Evolutionary conservation across 2,113 vertebrate species (phyloP).

Genomic region (Brienomyrus brachyistius): DNA sequence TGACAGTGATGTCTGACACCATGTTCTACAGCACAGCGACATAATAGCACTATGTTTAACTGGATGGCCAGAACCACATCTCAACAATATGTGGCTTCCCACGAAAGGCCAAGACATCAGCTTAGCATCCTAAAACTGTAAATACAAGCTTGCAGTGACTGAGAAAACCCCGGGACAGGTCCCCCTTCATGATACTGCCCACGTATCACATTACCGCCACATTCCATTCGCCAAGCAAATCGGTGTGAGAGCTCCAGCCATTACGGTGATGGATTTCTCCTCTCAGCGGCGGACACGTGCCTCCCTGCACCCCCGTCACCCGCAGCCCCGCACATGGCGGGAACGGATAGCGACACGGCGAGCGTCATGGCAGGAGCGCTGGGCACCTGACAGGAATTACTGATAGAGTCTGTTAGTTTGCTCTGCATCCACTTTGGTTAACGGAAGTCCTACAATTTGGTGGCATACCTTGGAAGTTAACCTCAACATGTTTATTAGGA

Average conservation of each 20-base stretch:
- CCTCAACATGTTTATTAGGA: not conserved
- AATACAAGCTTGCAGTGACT: slow-evolving; percentile 18
- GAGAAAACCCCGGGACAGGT: slow-evolving; percentile 6
- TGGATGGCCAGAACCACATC: not conserved
- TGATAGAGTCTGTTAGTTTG: not conserved
- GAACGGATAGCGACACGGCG: not conserved
- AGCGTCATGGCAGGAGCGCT: not conserved
- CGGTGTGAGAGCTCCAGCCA: slow-evolving; percentile 29
- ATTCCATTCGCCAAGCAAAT: slow-evolving; percentile 26
- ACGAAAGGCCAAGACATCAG: not conserved
- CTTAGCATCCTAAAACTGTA: slow-evolving; percentile 24
- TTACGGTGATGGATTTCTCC: slow-evolving; percentile 42
- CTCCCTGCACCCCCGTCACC: not conserved
- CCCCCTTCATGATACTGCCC: slow-evolving; percentile 37
- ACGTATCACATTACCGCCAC: slow-evolving; percentile 32
- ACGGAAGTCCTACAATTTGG: not conserved
- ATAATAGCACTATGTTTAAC: not conserved
- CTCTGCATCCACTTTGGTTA: not conserved
- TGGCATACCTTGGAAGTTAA: not conserved
- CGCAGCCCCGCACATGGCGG: not conserved
- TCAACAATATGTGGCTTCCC: not conserved
- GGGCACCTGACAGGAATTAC: not conserved
- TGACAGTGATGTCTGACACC: not conserved
- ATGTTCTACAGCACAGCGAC: not conserved
- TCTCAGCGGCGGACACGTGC: not conserved